These are phyloP conservation scores for Neofelis nebulosa DNA, from an alignment of 2,113 vertebrate genomes.

Conservation along the genomic window DNA sequence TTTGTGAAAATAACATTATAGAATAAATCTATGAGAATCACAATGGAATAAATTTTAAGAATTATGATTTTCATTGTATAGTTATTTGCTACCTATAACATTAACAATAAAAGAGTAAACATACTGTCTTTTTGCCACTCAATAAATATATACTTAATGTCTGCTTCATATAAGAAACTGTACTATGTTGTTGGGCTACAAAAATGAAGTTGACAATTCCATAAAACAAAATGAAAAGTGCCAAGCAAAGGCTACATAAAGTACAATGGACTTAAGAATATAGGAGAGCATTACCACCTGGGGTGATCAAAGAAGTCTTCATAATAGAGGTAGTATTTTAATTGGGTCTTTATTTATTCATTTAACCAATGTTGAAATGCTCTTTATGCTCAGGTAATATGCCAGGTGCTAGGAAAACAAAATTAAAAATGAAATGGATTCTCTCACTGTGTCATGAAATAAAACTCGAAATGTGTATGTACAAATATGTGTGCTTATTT, in stretches of 20 bases:
- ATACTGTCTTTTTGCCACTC: not conserved
- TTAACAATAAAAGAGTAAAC: not conserved
- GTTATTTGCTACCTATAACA: not conserved
- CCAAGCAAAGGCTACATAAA: not conserved
- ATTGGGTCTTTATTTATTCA: not conserved
- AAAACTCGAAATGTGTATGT: not conserved
- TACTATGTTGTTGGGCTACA: not conserved
- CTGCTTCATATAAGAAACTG: not conserved
- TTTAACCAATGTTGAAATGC: not conserved
- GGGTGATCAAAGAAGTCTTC: not conserved
- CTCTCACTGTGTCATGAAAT: not conserved
- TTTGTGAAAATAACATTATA: conserved; percentile 4
- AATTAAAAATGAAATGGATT: not conserved
- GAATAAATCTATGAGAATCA: not conserved
- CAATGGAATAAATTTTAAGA: not conserved
- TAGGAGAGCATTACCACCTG: not conserved
- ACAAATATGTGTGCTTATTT: not conserved
- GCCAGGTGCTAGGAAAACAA: not conserved
- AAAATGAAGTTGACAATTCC: not conserved
- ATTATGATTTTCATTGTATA: not conserved
- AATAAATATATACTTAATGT: not conserved
- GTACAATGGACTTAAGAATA: not conserved
- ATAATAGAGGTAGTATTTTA: not conserved
- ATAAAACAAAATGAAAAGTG: not conserved
- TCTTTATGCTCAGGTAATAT: not conserved